Conservation (phyloP, 2,888 invertebrate genomes). For the Agrotis ipsilon region DNA sequence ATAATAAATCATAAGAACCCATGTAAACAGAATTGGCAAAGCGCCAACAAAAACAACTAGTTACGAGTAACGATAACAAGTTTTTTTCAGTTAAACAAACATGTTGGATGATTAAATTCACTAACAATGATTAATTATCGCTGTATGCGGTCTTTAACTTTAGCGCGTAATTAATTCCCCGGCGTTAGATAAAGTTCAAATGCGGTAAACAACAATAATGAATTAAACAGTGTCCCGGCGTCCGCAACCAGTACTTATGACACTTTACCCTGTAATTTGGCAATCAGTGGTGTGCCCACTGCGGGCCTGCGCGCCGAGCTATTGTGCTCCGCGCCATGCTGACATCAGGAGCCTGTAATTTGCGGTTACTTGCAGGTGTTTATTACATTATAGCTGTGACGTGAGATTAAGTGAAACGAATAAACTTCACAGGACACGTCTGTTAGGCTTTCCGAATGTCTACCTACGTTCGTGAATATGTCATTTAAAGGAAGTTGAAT, state of each 20-base stretch:
- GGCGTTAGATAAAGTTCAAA: conserved; percentile 67
- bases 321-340: conserved; percentile 82
- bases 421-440: conserved; percentile 69
- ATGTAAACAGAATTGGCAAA: conserved; percentile 32
- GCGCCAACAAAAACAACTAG: conserved; percentile 21
- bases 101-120: conserved; percentile 37
- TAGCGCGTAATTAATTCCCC: conserved; percentile 62
- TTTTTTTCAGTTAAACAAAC: conserved; percentile 47
- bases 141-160: conserved; percentile 63
- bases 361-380: conserved; percentile 87
- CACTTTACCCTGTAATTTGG: conserved; percentile 89
- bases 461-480: neutral
- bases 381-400: conserved; percentile 75
- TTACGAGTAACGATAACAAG: conserved; percentile 49
- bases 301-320: conserved; percentile 73
- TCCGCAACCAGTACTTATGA: conserved; percentile 81
- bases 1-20: conserved; percentile 32
- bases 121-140: conserved; percentile 61
- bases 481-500: neutral
- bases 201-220: conserved; percentile 77
- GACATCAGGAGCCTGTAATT: conserved; percentile 84
- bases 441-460: conserved; percentile 63
- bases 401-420: conserved; percentile 72
- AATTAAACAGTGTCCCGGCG: conserved; percentile 72
- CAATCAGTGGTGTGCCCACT: conserved; percentile 76